A percentile compares a stretch with the other conserved stretches of the same genome.
These are phyloP conservation scores for Anhinga anhinga DNA, from an alignment of 2,113 vertebrate genomes.

Conservation along the genomic window DNA sequence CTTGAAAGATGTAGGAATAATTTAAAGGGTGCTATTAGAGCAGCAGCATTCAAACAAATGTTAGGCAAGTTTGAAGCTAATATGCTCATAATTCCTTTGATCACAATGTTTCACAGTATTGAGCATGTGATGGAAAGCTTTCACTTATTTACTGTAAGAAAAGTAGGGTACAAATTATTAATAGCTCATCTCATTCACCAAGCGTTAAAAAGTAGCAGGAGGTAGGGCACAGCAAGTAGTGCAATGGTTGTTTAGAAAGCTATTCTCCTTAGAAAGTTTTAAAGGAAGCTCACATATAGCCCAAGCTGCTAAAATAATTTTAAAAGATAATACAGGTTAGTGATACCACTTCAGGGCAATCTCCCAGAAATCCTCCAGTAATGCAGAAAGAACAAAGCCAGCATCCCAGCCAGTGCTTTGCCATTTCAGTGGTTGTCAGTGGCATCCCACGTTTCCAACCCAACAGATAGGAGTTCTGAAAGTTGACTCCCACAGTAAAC, in stretches of 20 bases:
- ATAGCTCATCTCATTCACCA: background rate
- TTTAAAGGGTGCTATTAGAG: background rate
- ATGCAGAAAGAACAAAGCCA: background rate
- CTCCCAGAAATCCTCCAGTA: background rate
- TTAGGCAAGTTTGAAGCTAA: background rate
- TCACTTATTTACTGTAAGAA: conserved; percentile 5
- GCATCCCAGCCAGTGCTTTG: background rate
- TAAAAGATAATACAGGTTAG: background rate
- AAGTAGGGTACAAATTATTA: conserved; percentile 18
- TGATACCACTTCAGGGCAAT: background rate
- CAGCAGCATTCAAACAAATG: background rate
- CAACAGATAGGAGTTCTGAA: background rate
- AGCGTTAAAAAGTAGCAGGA: background rate
- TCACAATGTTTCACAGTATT: background rate
- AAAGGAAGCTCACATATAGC: background rate
- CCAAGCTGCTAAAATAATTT: background rate
- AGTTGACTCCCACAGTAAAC: background rate
- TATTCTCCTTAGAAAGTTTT: background rate
- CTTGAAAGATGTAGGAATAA: conserved; percentile 2
- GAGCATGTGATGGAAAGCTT: conserved; percentile 2
- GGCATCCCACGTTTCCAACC: background rate
- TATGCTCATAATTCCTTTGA: background rate
- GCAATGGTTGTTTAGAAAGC: background rate
- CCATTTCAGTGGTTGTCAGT: background rate
- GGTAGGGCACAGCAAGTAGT: background rate